Evolutionary conservation across 2,888 invertebrate species (phyloP).

Genomic region (Nymphalis polychloros): DNA sequence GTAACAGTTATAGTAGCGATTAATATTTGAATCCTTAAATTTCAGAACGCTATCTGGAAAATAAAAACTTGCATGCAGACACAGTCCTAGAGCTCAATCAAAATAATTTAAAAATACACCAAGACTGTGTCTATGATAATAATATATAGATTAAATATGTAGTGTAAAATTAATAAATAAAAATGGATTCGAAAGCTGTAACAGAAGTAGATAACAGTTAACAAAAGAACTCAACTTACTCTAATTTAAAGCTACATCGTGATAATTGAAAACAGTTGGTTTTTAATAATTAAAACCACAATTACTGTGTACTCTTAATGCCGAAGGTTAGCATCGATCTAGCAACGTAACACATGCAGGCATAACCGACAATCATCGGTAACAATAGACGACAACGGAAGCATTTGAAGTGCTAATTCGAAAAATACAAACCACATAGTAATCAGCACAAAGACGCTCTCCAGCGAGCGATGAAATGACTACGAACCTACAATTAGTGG

Average conservation of each 20-base stretch:
- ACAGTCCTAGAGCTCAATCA: too few species aligned
- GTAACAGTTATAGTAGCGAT: too few species aligned
- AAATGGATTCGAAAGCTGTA: too few species aligned
- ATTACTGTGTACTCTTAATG: conserved; percentile 30
- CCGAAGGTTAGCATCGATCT: conserved; percentile 32
- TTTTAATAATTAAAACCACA: conserved; percentile 31
- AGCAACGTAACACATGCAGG: conserved; percentile 27
- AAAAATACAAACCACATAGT: conserved; percentile 76
- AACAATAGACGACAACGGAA: conserved; percentile 73
- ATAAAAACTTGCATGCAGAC: too few species aligned
- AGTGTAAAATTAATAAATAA: too few species aligned
- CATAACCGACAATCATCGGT: conserved; percentile 54
- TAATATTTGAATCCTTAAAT: too few species aligned
- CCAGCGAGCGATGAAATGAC: conserved; percentile 72
- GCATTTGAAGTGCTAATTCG: conserved; percentile 78
- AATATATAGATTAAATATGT: too few species aligned
- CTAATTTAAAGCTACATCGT: background rate
- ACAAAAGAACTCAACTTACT: too few species aligned
- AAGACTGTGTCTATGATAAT: too few species aligned
- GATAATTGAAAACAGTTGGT: conserved; percentile 33
- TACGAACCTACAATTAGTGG: conserved; percentile 72
- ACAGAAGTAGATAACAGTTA: too few species aligned
- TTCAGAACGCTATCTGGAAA: too few species aligned
- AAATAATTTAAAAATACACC: too few species aligned
- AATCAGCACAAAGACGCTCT: conserved; percentile 72